Evolutionary conservation across 2,797 vertebrate species (phyloP), one percentile per base, ranked within the genome.

Genomic region (Acanthurus lineatus): DNA sequence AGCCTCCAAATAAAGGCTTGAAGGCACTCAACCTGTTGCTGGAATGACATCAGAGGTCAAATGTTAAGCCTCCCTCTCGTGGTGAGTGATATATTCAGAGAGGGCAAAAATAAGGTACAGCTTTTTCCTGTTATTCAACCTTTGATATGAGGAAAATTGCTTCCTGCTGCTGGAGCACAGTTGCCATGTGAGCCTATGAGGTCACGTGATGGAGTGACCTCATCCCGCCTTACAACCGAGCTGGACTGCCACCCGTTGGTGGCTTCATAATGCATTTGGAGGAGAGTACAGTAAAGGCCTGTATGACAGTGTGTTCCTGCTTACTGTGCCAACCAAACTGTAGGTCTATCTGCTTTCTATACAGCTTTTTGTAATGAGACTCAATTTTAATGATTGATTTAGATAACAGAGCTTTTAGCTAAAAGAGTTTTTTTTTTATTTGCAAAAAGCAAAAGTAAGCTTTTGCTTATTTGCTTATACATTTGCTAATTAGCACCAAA

Each of bases 131-230:
- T 88, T 90, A 69, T 86, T 85, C 72, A 78, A 72, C 82, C 87
- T 91, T 92, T 94, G 89, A 94, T 92, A 92, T 70, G 78, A 56
- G 86, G 88, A 54, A 91, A 93, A 94, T 92, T 90, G 87, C 79
- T 91, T 92, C 90, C 90, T 90, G 73, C 85, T 91, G 90, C 80
- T 38, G 67, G 67, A 89, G 79, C 71, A 58, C 47, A 3, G 62
- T 80, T 81, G 68, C 83, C 63, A 83, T 82, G 82, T 73, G 68
- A 90, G 87, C 66, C 79, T 47, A 82, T 93, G 93, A 92, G 89
- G 92, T 94, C 91, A 93, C 76, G 77, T 88, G 81, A 90, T 76
- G 69, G 61, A 86, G 83, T 89, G 88, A 91, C 88, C 84, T 92
- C 87, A 93, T 91, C 83, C 60, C 32, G 17, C 52, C 77, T 69